These are phyloP conservation scores for Apogon talboti DNA, from an alignment of 2,797 vertebrate genomes.

Conservation along the genomic window DNA sequence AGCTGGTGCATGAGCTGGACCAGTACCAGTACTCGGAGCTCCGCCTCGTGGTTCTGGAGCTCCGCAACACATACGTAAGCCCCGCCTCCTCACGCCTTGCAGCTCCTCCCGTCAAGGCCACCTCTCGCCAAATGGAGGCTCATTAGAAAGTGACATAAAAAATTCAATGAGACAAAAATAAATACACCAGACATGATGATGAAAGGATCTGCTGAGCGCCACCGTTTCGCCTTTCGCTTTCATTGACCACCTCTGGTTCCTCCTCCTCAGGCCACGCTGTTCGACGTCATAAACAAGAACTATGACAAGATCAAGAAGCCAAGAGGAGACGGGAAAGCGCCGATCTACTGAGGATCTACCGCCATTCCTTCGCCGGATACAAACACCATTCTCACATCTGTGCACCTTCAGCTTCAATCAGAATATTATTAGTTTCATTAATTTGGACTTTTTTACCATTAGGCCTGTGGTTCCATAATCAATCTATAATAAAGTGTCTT, in stretches of 20 bases:
- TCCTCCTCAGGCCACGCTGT: constrained; percentile 86
- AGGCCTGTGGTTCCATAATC: too few species aligned
- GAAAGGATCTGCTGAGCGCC: constrained; percentile 52
- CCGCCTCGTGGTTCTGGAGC: constrained; percentile 88
- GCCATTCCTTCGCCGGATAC: too few species aligned
- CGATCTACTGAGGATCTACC: constrained; percentile 88
- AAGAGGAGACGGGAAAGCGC: constrained; percentile 90
- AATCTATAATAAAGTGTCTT: too few species aligned
- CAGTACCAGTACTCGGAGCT: constrained; percentile 89
- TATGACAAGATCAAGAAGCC: constrained; percentile 94
- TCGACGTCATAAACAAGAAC: constrained; percentile 92
- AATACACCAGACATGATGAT: constrained; percentile 66
- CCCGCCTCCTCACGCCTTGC: neutral
- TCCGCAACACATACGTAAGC: constrained; percentile 89
- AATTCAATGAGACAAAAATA: too few species aligned
- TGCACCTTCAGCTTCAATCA: too few species aligned
- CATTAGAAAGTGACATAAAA: constrained; percentile 47
- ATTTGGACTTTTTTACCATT: too few species aligned
- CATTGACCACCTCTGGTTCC: constrained; percentile 8
- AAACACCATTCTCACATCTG: too few species aligned
- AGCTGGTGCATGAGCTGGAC: constrained; percentile 91
- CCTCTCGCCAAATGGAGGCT: constrained; percentile 51
- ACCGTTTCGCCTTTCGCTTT: too few species aligned
- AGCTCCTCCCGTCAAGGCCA: constrained; percentile 8
- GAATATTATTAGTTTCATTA: too few species aligned